Percentiles rank a stretch among this genome's conserved stretches.
These are phyloP conservation scores for Synodontis membranacea DNA, from an alignment of 2,113 vertebrate genomes.

Conservation along the genomic window DNA sequence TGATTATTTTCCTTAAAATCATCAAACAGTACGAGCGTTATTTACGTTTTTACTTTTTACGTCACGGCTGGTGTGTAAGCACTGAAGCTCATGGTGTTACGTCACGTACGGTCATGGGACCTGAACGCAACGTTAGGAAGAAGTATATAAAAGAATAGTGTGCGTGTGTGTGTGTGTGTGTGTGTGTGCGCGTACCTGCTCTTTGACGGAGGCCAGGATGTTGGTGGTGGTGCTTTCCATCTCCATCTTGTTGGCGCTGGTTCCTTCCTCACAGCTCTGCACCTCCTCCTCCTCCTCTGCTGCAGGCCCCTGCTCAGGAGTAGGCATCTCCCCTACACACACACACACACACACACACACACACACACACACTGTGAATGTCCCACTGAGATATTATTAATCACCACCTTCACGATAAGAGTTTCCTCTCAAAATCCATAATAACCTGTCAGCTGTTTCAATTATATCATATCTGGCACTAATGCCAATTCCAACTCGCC, in stretches of 20 bases:
- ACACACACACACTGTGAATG: constrained; percentile 20
- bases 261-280: constrained; percentile 43
- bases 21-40: background rate
- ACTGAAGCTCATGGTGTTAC: background rate
- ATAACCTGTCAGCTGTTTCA: constrained; percentile 34
- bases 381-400: constrained; percentile 3
- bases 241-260: constrained; percentile 52
- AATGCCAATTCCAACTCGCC: constrained; percentile 26
- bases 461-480: constrained; percentile 6
- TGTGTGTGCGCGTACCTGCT: constrained; percentile 48
- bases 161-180: constrained; percentile 15
- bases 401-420: constrained; percentile 36
- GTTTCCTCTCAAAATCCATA: constrained; percentile 16
- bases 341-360: constrained; percentile 41
- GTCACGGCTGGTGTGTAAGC: background rate
- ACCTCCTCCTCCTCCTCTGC: constrained; percentile 48
- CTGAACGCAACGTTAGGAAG: too few relatives aligned
- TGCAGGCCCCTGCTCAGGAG: constrained; percentile 49
- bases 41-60: background rate
- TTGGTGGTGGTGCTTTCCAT: constrained; percentile 51
- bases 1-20: background rate
- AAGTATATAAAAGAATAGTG: background rate
- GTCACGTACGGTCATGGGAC: background rate
- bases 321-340: constrained; percentile 51
- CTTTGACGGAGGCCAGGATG: constrained; percentile 58